These are phyloP conservation scores for Sciurus niger DNA, from an alignment of 2,113 vertebrate species.

Conservation along the genomic window DNA sequence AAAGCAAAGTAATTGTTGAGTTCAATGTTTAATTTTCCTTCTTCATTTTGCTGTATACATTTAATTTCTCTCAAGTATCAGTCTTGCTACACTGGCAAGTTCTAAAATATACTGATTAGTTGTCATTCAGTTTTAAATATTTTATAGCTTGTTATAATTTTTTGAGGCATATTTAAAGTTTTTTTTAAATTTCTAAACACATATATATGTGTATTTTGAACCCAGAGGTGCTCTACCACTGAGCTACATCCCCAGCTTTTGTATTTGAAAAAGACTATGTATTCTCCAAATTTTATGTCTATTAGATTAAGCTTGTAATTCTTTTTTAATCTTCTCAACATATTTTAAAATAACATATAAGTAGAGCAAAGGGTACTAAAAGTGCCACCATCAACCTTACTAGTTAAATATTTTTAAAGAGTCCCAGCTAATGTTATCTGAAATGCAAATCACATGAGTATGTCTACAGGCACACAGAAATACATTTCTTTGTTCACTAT, in stretches of 20 bases:
- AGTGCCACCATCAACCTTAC: neutral
- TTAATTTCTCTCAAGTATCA: neutral
- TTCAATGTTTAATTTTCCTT: constrained; percentile 23
- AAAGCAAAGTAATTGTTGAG: neutral
- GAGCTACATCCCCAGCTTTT: neutral
- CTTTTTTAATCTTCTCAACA: neutral
- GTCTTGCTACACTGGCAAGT: neutral
- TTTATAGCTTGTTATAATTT: neutral
- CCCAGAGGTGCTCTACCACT: neutral
- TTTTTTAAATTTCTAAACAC: neutral
- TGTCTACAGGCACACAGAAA: neutral
- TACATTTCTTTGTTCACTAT: neutral
- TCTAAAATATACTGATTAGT: neutral
- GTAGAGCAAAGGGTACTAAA: neutral
- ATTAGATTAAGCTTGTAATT: neutral
- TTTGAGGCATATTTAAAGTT: neutral
- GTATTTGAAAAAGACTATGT: neutral
- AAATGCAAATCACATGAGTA: neutral
- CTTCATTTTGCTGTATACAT: neutral
- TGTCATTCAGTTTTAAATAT: neutral
- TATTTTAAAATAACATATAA: constrained; percentile 45
- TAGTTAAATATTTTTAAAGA: neutral
- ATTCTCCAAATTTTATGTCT: neutral
- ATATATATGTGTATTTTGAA: neutral
- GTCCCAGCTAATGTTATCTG: neutral